Percentiles rank a stretch among this genome's conserved stretches.
These are phyloP conservation scores for Pterophyllum scalare DNA, from an alignment of 2,113 vertebrate species.

Conservation along the genomic window DNA sequence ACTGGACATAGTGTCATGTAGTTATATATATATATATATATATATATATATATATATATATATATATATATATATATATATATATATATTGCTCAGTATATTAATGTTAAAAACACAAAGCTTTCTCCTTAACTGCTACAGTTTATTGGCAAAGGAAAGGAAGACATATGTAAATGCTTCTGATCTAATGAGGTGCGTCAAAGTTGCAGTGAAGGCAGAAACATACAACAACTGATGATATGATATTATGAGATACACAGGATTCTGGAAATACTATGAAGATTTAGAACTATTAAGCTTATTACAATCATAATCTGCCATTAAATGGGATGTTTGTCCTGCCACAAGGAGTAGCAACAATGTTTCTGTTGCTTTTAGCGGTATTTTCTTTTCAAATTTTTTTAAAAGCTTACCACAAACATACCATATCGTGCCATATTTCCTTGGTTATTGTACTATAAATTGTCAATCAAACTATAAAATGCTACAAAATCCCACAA, in stretches of 20 bases:
- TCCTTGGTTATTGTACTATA: not conserved
- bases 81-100: not conserved
- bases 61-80: too few species aligned
- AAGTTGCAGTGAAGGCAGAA: conserved; percentile 7
- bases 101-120: not conserved
- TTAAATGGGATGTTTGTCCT: not conserved
- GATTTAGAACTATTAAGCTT: not conserved
- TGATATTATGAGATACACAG: conserved; percentile 14
- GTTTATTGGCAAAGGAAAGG: not conserved
- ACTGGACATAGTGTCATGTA: not conserved
- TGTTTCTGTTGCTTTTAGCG: not conserved
- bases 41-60: too few species aligned
- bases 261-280: not conserved
- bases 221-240: conserved; percentile 8
- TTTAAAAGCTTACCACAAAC: not conserved
- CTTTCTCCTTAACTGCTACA: not conserved
- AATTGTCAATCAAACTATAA: not conserved
- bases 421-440: not conserved
- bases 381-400: not conserved
- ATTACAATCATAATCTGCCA: not conserved
- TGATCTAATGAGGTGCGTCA: not conserved
- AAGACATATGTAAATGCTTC: not conserved
- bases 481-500: not conserved
- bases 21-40: not conserved
- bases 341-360: not conserved